Percentiles rank a stretch among this genome's conserved stretches.
phyloP scores from a whole-genome alignment of 2,888 invertebrate genomes.

The Sphaeridia pumilis region DNA sequence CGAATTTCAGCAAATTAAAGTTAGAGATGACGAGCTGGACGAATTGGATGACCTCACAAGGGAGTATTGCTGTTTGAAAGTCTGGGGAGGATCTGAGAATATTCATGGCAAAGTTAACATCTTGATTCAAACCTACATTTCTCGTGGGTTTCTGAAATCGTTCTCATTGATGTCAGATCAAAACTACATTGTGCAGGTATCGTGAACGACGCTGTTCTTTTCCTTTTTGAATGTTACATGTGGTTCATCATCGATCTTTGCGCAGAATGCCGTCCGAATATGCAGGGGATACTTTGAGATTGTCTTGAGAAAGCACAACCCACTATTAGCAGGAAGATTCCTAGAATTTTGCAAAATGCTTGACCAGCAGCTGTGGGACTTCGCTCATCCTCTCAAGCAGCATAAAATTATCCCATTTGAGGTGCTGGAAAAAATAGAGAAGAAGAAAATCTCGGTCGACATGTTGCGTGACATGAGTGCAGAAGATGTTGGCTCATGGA shows the following conservation, averaged over 20 bases:
- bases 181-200: conserved; percentile 74
- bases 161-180: conserved; percentile 81
- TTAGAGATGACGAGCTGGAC: conserved; percentile 84
- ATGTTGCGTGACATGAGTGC: conserved; percentile 74
- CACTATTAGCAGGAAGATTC: conserved; percentile 73
- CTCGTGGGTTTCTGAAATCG: conserved; percentile 63
- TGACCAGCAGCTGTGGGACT: conserved; percentile 82
- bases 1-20: conserved; percentile 92
- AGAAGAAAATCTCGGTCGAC: conserved; percentile 57
- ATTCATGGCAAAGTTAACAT: conserved; percentile 92
- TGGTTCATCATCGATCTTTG: no score
- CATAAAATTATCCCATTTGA: conserved; percentile 65
- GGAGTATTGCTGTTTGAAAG: conserved; percentile 62
- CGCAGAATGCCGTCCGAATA: conserved; percentile 83
- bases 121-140: conserved; percentile 78
- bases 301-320: conserved; percentile 75
- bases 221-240: background rate
- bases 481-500: conserved; percentile 61
- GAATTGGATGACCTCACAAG: conserved; percentile 70
- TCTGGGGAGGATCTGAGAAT: conserved; percentile 74
- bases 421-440: conserved; percentile 67
- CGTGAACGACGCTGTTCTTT: background rate
- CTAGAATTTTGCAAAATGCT: conserved; percentile 83
- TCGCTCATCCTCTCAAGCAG: conserved; percentile 73
- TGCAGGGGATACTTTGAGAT: conserved; percentile 89